These are phyloP conservation scores for Drosophila micromelanica DNA, from an alignment of 1,140 invertebrate genomes.

Conservation along the genomic window DNA sequence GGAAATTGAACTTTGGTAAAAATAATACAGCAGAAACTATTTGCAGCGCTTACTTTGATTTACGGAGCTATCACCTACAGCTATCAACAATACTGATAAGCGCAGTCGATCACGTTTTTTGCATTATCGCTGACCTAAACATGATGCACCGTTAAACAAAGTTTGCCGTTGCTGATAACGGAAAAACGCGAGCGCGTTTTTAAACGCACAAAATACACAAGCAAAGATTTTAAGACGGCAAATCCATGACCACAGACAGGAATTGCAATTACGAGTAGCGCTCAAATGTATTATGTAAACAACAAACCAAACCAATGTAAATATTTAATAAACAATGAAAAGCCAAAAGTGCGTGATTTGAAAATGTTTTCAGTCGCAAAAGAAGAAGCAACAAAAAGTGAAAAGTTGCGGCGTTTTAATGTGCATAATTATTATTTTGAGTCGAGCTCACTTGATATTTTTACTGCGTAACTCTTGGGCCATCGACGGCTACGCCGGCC, in stretches of 20 bases:
- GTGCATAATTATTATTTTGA: slow-evolving; percentile 71
- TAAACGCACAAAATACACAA: not conserved
- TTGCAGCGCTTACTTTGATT: slow-evolving; percentile 9
- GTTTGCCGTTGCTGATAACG: not conserved
- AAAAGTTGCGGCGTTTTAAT: slow-evolving; percentile 58
- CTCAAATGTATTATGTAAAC: slow-evolving; percentile 29
- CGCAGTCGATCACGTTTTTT: slow-evolving; percentile 66
- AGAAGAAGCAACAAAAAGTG: slow-evolving; percentile 48
- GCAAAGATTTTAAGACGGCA: slow-evolving; percentile 6
- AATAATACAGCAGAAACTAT: slow-evolving; percentile 5
- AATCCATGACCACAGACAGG: slow-evolving; percentile 57
- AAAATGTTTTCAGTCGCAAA: slow-evolving; percentile 36
- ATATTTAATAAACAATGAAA: slow-evolving; percentile 59
- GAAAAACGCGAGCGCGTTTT: slow-evolving; percentile 4
- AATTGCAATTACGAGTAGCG: slow-evolving; percentile 34
- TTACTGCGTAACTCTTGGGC: slow-evolving; percentile 55
- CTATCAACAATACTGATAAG: not conserved
- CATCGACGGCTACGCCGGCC: not conserved
- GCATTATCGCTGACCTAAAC: slow-evolving; percentile 19
- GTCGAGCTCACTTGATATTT: slow-evolving; percentile 39
- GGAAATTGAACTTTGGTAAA: slow-evolving; percentile 66
- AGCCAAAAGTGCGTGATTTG: slow-evolving; percentile 64
- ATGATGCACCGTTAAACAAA: slow-evolving; percentile 7
- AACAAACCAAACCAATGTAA: slow-evolving; percentile 33
- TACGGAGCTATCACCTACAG: slow-evolving; percentile 29